Conservation (phyloP, 2,888 invertebrate species). For the Trichogramma dendrolimi region DNA sequence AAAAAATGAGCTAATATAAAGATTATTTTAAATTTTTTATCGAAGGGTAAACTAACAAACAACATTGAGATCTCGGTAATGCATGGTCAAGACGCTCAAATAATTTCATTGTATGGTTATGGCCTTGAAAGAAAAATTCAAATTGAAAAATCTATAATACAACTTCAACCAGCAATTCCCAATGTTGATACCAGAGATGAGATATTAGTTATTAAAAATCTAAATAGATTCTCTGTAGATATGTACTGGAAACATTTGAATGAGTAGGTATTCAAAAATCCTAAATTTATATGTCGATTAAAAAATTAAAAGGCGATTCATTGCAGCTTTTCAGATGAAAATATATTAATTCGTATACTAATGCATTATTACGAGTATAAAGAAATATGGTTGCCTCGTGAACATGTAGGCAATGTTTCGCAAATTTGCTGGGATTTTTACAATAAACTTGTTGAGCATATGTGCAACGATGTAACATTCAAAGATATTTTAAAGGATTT, state of each 20-base stretch:
- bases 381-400: conserved; percentile 49
- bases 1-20: not conserved
- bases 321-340: conserved; percentile 17
- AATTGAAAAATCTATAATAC: conserved; percentile 10
- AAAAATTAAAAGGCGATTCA: not conserved
- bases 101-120: conserved; percentile 8
- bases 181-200: conserved; percentile 51
- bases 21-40: not conserved
- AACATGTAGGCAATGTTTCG: conserved; percentile 47
- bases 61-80: conserved; percentile 7
- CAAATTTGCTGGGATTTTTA: conserved; percentile 13
- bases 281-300: not conserved
- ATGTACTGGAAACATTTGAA: conserved; percentile 67
- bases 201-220: conserved; percentile 62
- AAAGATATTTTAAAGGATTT: conserved; percentile 1
- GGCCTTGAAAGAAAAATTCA: conserved; percentile 13
- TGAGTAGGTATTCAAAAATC: conserved; percentile 51
- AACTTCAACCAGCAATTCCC: conserved; percentile 11
- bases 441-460: conserved; percentile 3
- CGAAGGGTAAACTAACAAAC: conserved; percentile 14
- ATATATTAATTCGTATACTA: conserved; percentile 11
- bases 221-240: conserved; percentile 64
- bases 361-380: conserved; percentile 47
- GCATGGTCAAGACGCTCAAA: conserved; percentile 7
- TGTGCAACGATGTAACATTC: conserved; percentile 13